Conservation (phyloP, 2,888 invertebrate genomes). For the Drosophila lutescens region DNA sequence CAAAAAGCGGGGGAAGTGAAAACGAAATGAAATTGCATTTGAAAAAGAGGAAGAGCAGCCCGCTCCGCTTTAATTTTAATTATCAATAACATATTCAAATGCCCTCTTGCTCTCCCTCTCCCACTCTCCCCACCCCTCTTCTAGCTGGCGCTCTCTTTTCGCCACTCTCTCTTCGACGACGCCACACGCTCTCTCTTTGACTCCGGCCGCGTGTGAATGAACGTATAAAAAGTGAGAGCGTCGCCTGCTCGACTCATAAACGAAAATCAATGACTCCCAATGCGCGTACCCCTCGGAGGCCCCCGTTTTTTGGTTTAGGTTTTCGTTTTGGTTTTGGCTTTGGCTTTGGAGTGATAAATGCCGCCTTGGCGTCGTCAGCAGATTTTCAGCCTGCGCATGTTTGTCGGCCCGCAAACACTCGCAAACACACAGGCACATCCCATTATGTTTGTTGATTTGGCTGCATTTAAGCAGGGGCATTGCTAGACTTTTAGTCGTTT, state of each 20-base stretch:
- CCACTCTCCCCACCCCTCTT: background rate
- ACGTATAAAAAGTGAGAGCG: constrained; percentile 78
- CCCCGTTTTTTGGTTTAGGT: constrained; percentile 9
- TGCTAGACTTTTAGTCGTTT: constrained; percentile 40
- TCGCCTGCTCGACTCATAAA: constrained; percentile 64
- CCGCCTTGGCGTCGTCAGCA: constrained; percentile 33
- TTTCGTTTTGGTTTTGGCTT: too few species aligned
- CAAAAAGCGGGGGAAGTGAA: constrained; percentile 4
- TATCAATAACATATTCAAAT: constrained; percentile 71
- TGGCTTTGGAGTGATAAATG: constrained; percentile 32
- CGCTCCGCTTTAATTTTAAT: constrained; percentile 64
- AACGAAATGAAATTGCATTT: constrained; percentile 40
- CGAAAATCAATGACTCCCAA: constrained; percentile 78
- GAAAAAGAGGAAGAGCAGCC: constrained; percentile 4
- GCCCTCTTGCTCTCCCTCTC: constrained; percentile 1
- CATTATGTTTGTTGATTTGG: constrained; percentile 38
- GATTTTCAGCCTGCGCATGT: constrained; percentile 31
- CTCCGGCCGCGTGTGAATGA: constrained; percentile 68
- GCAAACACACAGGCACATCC: background rate
- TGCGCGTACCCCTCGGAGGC: constrained; percentile 46
- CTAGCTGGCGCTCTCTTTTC: background rate
- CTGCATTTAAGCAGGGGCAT: constrained; percentile 64
- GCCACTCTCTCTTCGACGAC: background rate
- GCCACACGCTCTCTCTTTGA: background rate
- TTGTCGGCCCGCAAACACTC: constrained; percentile 15